phyloP scores from a whole-genome alignment of 1,140 invertebrate genomes.

The Zeugodacus cucurbitae region DNA sequence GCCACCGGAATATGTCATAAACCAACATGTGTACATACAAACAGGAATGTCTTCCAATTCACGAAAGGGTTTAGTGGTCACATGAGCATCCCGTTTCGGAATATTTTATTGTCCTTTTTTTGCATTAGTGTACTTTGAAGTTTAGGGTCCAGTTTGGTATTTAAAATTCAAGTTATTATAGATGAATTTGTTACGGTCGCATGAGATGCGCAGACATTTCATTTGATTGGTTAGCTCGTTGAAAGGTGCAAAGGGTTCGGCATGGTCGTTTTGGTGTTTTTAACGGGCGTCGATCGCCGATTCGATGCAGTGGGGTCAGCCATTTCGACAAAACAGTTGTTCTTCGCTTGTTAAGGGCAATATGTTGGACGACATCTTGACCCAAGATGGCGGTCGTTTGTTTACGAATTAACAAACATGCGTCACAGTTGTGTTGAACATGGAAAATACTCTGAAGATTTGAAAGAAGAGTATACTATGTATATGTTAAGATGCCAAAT shows the following conservation, averaged over 20 bases:
- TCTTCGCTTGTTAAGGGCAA: background rate
- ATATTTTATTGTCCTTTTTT: background rate
- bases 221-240: conserved; percentile 13
- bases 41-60: background rate
- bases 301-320: background rate
- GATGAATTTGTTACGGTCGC: conserved; percentile 25
- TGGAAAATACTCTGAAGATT: background rate
- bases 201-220: background rate
- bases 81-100: conserved; percentile 24
- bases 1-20: background rate
- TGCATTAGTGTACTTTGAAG: background rate
- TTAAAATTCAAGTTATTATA: conserved; percentile 15
- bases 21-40: background rate
- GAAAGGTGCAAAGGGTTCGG: background rate
- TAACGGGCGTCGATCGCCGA: background rate
- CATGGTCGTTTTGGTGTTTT: background rate
- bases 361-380: background rate
- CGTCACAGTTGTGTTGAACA: conserved; percentile 49
- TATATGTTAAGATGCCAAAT: too few relatives aligned
- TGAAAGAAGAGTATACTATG: background rate
- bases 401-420: conserved; percentile 59
- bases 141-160: background rate
- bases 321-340: background rate
- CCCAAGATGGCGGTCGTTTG: conserved; percentile 10
- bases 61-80: conserved; percentile 8